phyloP scores from a whole-genome alignment of 2,888 invertebrate genomes.

The Drosophila pegasa region DNA sequence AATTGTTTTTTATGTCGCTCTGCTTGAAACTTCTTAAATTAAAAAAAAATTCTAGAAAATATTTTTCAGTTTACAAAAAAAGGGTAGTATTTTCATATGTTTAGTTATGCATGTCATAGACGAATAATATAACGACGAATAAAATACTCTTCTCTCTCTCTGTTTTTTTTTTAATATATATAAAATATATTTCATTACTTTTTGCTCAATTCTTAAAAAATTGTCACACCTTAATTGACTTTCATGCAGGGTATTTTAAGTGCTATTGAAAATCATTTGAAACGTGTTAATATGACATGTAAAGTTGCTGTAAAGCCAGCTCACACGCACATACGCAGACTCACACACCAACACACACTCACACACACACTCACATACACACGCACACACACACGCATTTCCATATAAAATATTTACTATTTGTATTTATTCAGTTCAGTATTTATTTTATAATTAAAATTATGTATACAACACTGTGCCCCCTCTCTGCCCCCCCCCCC shows the following conservation, averaged over 20 bases:
- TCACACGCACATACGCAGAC: not conserved
- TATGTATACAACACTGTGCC: constrained; percentile 3
- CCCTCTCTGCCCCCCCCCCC: not conserved
- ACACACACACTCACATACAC: not conserved
- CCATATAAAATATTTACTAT: constrained; percentile 41
- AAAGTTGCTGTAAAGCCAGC: not conserved
- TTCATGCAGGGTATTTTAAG: constrained; percentile 8
- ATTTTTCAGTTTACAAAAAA: too few species aligned
- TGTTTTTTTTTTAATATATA: not conserved
- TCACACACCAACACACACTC: not conserved
- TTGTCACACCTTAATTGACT: not conserved
- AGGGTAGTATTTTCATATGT: too few species aligned
- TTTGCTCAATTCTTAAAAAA: not conserved
- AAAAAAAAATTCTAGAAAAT: too few species aligned
- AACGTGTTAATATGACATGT: constrained; percentile 39
- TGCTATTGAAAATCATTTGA: constrained; percentile 16
- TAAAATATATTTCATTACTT: not conserved
- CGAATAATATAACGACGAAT: too few species aligned
- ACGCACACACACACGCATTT: not conserved
- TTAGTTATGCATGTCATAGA: too few species aligned
- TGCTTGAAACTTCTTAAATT: not conserved
- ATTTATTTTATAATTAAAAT: constrained; percentile 49
- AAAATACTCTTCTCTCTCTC: too few species aligned
- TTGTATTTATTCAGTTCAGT: constrained; percentile 45
- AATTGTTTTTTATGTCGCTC: not conserved